A percentile compares a stretch with the other conserved stretches of the same genome.
Conservation (phyloP, 2,113 vertebrate species). For the Alces alces region DNA sequence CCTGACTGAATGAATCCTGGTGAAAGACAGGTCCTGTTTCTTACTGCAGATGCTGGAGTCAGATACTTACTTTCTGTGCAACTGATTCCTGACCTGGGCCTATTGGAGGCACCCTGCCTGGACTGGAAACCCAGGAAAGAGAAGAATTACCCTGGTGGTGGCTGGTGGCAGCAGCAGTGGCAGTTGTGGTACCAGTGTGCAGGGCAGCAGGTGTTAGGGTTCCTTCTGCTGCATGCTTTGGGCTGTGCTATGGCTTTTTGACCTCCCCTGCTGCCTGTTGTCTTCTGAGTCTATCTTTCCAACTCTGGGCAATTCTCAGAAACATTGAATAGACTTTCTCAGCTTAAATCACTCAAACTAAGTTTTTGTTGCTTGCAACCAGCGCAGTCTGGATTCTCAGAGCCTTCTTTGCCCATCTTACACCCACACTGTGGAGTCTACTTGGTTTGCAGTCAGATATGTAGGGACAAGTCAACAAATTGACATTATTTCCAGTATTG, state of each 20-base stretch:
- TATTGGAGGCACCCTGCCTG: neutral
- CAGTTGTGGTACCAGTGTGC: accelerated
- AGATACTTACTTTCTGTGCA: neutral
- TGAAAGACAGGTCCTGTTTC: neutral
- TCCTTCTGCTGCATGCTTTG: neutral
- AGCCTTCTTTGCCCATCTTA: neutral
- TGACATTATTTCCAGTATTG: neutral
- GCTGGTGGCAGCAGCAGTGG: no score
- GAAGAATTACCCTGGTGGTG: neutral
- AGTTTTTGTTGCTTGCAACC: neutral
- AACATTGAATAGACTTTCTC: neutral
- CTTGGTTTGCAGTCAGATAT: neutral
- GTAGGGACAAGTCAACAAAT: neutral
- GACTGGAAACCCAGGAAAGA: neutral
- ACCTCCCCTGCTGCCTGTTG: neutral
- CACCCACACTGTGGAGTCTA: neutral
- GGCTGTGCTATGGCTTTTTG: neutral
- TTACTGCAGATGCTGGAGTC: neutral
- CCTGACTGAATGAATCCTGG: neutral
- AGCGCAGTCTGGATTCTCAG: neutral
- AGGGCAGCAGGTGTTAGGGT: neutral
- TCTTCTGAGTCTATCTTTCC: neutral
- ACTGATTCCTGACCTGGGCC: neutral
- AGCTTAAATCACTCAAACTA: neutral
- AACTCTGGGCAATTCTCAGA: neutral